A percentile compares a stretch with the other conserved stretches of the same genome.
phyloP scores from a whole-genome alignment of 2,113 vertebrate genomes.

The Caracal caracal region DNA sequence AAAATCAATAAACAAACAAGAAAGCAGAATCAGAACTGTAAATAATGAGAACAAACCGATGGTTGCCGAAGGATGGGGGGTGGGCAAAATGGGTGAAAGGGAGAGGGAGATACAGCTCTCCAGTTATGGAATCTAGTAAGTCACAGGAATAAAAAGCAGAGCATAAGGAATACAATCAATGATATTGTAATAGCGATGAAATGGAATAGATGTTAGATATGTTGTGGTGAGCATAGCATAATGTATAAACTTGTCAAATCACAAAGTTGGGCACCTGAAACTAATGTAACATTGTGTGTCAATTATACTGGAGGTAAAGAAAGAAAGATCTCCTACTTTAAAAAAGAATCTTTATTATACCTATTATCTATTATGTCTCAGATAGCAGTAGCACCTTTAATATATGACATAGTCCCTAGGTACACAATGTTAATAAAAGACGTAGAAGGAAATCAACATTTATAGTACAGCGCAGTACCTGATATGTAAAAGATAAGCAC shows the following conservation, averaged over 20 bases:
- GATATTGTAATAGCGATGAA: not conserved
- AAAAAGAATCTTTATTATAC: not conserved
- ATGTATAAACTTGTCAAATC: not conserved
- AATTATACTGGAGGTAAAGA: not conserved
- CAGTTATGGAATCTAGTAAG: not conserved
- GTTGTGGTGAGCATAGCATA: not conserved
- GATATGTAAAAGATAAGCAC: not conserved
- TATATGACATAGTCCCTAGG: not conserved
- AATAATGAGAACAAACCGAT: not conserved
- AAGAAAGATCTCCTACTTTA: not conserved
- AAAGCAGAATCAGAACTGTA: not conserved
- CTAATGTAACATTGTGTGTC: not conserved
- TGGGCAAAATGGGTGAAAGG: not conserved
- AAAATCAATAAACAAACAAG: not conserved
- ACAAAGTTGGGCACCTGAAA: not conserved
- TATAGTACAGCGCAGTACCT: not conserved
- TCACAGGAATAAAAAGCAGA: not conserved
- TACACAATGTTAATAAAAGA: conserved; percentile 17
- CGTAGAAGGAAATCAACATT: not conserved
- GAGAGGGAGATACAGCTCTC: not conserved
- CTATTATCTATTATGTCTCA: conserved; percentile 20
- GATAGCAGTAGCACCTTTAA: not conserved
- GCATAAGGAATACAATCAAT: not conserved
- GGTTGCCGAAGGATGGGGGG: not conserved
- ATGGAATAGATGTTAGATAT: not conserved